phyloP scores from a whole-genome alignment of 2,888 invertebrate species.

The Brachyopa scutellaris region DNA sequence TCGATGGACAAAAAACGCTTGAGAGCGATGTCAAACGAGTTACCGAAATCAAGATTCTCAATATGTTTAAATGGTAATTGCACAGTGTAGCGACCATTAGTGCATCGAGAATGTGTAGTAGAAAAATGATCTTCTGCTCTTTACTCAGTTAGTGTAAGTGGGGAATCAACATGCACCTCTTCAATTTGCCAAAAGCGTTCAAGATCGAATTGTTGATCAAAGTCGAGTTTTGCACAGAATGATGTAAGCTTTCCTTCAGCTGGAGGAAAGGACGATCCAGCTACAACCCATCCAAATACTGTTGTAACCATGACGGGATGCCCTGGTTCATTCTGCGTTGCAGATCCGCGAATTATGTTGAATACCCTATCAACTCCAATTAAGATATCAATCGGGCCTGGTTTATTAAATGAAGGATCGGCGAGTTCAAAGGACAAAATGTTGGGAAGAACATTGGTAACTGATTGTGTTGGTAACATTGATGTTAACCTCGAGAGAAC shows the following conservation, averaged over 20 bases:
- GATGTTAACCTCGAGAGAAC: too few relatives aligned
- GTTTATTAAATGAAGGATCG: too few relatives aligned
- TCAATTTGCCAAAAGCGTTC: constrained; percentile 25
- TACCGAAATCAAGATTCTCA: not conserved
- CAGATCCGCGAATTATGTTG: too few relatives aligned
- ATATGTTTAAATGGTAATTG: constrained; percentile 50
- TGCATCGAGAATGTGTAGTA: constrained; percentile 15
- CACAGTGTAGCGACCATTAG: constrained; percentile 31
- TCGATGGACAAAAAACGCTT: constrained; percentile 23
- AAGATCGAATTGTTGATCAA: constrained; percentile 3
- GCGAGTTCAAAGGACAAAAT: too few relatives aligned
- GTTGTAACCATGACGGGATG: too few relatives aligned
- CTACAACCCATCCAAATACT: too few relatives aligned
- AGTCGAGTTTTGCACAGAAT: not conserved
- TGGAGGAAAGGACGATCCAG: too few relatives aligned
- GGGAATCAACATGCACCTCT: not conserved
- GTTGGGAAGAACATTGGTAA: too few relatives aligned
- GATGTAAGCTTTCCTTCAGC: not conserved
- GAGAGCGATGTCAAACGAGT: not conserved
- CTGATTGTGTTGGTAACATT: too few relatives aligned
- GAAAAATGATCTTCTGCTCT: constrained; percentile 27
- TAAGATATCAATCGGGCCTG: too few relatives aligned
- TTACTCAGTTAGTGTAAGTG: not conserved
- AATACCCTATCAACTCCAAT: too few relatives aligned
- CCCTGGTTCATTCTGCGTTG: too few relatives aligned